A percentile compares a stretch with the other conserved stretches of the same genome.
phyloP scores from a whole-genome alignment of 2,113 vertebrate genomes.

The Anas platyrhynchos region DNA sequence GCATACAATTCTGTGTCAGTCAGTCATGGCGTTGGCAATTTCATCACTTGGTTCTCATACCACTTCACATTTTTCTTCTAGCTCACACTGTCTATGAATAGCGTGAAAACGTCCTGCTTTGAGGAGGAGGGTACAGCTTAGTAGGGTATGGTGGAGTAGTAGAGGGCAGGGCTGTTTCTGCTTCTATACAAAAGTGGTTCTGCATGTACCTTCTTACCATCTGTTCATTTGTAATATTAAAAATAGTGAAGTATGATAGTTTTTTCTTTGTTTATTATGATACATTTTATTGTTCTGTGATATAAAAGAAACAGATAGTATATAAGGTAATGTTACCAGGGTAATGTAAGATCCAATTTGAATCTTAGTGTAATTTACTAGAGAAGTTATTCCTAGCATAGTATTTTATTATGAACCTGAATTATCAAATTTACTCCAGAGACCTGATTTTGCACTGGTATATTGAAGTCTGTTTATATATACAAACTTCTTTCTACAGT shows the following conservation, averaged over 20 bases:
- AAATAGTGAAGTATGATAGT: not conserved
- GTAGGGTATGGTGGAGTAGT: not conserved
- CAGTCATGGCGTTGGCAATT: not conserved
- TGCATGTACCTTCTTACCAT: not conserved
- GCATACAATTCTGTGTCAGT: not conserved
- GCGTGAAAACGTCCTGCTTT: not conserved
- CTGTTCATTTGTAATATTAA: not conserved
- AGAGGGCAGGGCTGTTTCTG: not conserved
- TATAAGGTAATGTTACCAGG: not conserved
- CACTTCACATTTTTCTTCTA: not conserved
- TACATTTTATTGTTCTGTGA: not conserved
- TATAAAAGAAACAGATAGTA: not conserved
- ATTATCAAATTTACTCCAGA: not conserved
- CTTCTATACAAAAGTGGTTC: not conserved
- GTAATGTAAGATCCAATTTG: not conserved
- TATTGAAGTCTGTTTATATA: not conserved
- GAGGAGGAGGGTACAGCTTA: not conserved
- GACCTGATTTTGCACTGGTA: not conserved
- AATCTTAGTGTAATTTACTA: not conserved
- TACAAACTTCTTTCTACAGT: conserved; percentile 74
- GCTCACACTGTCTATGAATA: not conserved
- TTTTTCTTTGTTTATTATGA: not conserved
- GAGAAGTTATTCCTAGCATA: not conserved
- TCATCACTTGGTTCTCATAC: not conserved
- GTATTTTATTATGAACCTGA: not conserved